phyloP scores from a whole-genome alignment of 2,888 invertebrate species.

The Drosophila barbarae region DNA sequence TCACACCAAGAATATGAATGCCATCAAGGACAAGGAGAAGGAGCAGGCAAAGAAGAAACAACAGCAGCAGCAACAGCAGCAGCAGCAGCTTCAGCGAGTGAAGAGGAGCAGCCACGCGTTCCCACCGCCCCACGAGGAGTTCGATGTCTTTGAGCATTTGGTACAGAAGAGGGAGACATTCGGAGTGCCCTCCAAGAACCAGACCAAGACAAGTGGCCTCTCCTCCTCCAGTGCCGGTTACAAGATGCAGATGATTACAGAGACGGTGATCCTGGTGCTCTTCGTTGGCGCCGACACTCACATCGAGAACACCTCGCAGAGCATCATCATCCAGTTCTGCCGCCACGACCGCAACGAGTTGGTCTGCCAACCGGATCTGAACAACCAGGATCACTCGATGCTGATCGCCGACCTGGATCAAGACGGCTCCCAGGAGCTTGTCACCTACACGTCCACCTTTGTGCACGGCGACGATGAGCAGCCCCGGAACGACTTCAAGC shows the following conservation, averaged over 20 bases:
- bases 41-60: constrained; percentile 40
- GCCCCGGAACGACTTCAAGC: constrained; percentile 81
- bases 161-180: constrained; percentile 73
- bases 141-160: constrained; percentile 74
- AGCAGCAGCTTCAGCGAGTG: constrained; percentile 40
- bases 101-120: constrained; percentile 51
- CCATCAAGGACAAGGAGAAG: constrained; percentile 60
- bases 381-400: constrained; percentile 86
- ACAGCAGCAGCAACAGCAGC: constrained; percentile 39
- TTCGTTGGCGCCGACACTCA: constrained; percentile 87
- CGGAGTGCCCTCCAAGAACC: constrained; percentile 65
- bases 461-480: constrained; percentile 71
- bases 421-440: constrained; percentile 88
- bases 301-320: constrained; percentile 88
- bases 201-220: constrained; percentile 36
- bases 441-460: constrained; percentile 87
- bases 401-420: constrained; percentile 88
- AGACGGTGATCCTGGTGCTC: constrained; percentile 88
- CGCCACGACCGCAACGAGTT: constrained; percentile 73
- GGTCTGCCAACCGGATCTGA: constrained; percentile 87
- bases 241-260: constrained; percentile 83
- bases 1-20: constrained; percentile 51
- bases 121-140: constrained; percentile 59
- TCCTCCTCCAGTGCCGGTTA: constrained; percentile 45
- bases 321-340: constrained; percentile 88